phyloP scores from a whole-genome alignment of 2,113 vertebrate genomes.

The Sturnira hondurensis region DNA sequence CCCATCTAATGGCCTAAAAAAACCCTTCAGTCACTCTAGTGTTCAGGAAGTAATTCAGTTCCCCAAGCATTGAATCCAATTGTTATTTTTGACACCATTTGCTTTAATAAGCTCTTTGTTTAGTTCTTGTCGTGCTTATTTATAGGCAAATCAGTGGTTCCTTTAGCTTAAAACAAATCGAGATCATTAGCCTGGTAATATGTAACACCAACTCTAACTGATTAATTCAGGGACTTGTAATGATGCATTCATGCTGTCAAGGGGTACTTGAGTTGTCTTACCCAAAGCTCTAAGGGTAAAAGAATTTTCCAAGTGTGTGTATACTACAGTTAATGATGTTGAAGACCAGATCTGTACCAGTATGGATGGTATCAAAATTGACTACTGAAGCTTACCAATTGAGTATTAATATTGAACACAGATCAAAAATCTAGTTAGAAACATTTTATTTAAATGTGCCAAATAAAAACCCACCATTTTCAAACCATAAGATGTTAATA shows the following conservation, averaged over 20 bases:
- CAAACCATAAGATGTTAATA: conserved; percentile 84
- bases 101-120: not conserved
- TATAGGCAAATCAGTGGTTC: conserved; percentile 2
- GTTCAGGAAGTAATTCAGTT: not conserved
- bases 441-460: conserved; percentile 88
- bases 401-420: conserved; percentile 80
- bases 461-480: conserved; percentile 84
- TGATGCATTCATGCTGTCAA: not conserved
- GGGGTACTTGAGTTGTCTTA: not conserved
- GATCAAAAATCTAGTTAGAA: conserved; percentile 83
- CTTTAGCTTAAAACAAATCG: not conserved
- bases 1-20: not conserved
- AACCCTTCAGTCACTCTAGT: not conserved
- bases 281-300: conserved; percentile 24
- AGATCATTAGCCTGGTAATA: not conserved
- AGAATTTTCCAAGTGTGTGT: not conserved
- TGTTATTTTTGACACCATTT: not conserved
- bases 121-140: not conserved
- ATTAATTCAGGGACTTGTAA: conserved; percentile 10
- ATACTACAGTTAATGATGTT: conserved; percentile 26
- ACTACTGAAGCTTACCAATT: conserved; percentile 24
- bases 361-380: not conserved
- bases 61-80: not conserved
- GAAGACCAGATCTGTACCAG: conserved; percentile 9
- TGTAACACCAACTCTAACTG: not conserved